These are phyloP conservation scores for Aegotheles bennettii DNA, from an alignment of 2,113 vertebrate species.

Conservation along the genomic window DNA sequence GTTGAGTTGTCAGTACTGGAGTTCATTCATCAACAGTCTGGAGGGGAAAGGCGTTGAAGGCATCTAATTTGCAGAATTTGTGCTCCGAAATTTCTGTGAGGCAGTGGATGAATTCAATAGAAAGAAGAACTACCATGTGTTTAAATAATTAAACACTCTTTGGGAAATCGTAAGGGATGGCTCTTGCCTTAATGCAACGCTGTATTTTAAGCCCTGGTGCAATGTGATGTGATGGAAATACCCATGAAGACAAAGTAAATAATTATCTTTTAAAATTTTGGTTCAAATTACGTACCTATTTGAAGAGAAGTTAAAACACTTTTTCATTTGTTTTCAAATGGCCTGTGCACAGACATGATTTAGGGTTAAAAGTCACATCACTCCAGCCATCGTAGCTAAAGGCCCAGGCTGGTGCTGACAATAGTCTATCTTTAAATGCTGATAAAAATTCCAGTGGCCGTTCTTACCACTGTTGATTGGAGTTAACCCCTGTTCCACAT, in stretches of 20 bases:
- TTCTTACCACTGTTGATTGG: neutral
- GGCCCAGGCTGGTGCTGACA: neutral
- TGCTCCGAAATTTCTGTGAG: neutral
- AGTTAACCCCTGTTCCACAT: neutral
- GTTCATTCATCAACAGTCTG: neutral
- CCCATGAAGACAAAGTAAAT: neutral
- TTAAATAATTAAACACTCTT: conserved; percentile 15
- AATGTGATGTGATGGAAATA: neutral
- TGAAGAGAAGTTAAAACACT: neutral
- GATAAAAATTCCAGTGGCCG: neutral
- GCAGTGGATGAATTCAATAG: neutral
- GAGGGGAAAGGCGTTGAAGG: neutral
- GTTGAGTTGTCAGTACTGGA: neutral
- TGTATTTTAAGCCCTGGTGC: neutral
- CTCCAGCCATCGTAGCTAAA: neutral
- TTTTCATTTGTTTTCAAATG: neutral
- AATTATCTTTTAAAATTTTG: neutral
- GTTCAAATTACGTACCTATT: neutral
- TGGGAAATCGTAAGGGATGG: neutral
- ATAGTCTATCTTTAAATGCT: neutral
- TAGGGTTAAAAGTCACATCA: neutral
- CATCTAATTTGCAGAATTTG: neutral
- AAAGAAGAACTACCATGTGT: neutral
- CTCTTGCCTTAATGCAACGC: neutral
- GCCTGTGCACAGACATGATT: neutral